These are phyloP conservation scores for Beris morrisii DNA, from an alignment of 2,888 invertebrate species.

Conservation along the genomic window DNA sequence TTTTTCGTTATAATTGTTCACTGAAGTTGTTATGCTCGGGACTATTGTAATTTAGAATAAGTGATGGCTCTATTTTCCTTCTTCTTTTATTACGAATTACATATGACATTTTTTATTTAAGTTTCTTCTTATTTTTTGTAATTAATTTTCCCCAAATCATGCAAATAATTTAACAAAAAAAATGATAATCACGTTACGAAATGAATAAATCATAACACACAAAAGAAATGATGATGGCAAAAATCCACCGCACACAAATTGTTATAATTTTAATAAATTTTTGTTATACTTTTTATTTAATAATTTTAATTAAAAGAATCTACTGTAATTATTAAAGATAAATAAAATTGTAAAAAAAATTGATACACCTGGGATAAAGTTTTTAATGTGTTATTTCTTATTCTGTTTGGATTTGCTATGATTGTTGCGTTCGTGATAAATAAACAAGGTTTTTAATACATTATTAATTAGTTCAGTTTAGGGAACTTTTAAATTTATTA, in stretches of 20 bases:
- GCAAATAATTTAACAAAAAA: conserved; percentile 16
- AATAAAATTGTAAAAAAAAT: conserved; percentile 1
- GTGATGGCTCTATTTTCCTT: neutral
- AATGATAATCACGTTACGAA: conserved; percentile 16
- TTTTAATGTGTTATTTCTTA: no score
- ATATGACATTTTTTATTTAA: conserved; percentile 8
- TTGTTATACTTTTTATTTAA: conserved; percentile 34
- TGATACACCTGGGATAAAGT: no score
- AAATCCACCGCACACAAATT: conserved; percentile 13
- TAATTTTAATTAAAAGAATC: conserved; percentile 26
- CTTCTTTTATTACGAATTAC: conserved; percentile 10
- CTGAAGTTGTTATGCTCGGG: no score
- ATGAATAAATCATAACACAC: conserved; percentile 13
- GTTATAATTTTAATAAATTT: conserved; percentile 30
- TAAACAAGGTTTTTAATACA: no score
- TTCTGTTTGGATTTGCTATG: no score
- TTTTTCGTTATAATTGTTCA: conserved; percentile 8
- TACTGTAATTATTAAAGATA: conserved; percentile 29
- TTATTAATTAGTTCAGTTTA: no score
- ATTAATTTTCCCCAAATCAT: neutral
- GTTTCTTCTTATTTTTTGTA: conserved; percentile 14
- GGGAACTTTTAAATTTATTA: no score
- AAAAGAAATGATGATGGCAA: conserved; percentile 20
- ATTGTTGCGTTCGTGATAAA: no score
- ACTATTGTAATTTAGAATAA: no score